Evolutionary conservation across 2,797 vertebrate genomes (phyloP).

Genomic region (Crypturellus tataupa): DNA sequence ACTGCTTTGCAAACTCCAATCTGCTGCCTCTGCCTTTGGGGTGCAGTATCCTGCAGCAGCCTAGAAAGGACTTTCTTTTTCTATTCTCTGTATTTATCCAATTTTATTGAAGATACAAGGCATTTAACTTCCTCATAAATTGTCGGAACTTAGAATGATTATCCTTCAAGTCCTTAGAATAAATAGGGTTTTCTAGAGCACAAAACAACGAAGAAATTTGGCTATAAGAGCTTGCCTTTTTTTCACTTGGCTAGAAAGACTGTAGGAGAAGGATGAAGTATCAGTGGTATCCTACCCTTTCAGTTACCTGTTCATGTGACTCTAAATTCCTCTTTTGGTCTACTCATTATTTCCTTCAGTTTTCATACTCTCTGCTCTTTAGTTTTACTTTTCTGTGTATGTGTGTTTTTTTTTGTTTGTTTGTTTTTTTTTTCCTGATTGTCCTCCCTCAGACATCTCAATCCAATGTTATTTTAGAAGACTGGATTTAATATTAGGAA

Average conservation of each 20-base stretch:
- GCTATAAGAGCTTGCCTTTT: background rate
- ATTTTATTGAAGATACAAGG: background rate
- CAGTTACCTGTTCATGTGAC: background rate
- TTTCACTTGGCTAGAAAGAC: background rate
- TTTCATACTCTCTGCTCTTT: background rate
- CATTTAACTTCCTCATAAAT: background rate
- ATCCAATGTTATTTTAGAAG: background rate
- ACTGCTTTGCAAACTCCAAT: background rate
- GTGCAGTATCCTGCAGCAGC: background rate
- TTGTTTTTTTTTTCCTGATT: background rate
- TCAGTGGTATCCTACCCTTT: background rate
- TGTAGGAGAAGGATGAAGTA: background rate
- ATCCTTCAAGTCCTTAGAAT: background rate
- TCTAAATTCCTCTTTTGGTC: background rate
- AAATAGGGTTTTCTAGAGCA: background rate
- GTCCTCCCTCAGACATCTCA: background rate
- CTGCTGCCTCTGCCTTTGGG: background rate
- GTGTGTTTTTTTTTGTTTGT: rapidly evolving
- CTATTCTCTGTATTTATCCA: background rate
- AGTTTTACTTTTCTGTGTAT: background rate
- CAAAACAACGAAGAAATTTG: background rate
- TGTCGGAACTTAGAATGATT: background rate
- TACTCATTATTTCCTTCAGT: background rate
- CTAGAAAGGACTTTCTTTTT: background rate
- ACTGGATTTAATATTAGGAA: background rate